These are phyloP conservation scores for Limnephilus auricula DNA, from an alignment of 2,888 invertebrate species.

Conservation along the genomic window DNA sequence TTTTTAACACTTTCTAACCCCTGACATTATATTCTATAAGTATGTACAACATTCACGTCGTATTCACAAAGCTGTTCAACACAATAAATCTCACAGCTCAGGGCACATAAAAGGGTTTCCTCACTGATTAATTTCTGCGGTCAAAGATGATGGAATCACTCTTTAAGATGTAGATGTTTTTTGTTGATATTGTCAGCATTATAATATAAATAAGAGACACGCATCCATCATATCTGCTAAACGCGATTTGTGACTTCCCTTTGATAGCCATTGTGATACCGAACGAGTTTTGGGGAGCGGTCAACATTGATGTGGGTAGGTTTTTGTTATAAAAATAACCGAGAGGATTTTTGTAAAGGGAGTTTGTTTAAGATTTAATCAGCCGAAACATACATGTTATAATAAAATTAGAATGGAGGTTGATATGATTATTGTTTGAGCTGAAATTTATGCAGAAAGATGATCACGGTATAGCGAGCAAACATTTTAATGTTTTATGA, in stretches of 20 bases:
- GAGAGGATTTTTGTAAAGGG: neutral
- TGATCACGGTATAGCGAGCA: neutral
- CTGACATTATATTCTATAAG: neutral
- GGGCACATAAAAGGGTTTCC: constrained; percentile 9
- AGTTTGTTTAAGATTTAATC: constrained; percentile 6
- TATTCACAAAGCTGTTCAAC: constrained; percentile 18
- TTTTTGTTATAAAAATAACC: neutral
- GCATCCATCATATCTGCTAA: constrained; percentile 42
- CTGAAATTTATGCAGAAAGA: neutral
- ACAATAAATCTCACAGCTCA: constrained; percentile 3
- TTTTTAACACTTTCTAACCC: neutral
- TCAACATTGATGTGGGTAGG: constrained; percentile 20
- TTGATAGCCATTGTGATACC: neutral
- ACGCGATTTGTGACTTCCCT: constrained; percentile 14
- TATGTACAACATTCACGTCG: neutral
- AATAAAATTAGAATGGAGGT: neutral
- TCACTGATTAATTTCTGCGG: constrained; percentile 39
- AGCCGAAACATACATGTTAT: neutral
- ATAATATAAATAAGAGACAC: constrained; percentile 36
- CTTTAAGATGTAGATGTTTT: constrained; percentile 18
- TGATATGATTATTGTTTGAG: neutral
- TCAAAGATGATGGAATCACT: constrained; percentile 46
- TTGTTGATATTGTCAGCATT: neutral
- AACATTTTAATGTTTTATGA: neutral
- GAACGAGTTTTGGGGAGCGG: neutral